Percentiles rank a stretch among this genome's conserved stretches.
Conservation (phyloP, 2,888 invertebrate species). For the Hyles lineata region DNA sequence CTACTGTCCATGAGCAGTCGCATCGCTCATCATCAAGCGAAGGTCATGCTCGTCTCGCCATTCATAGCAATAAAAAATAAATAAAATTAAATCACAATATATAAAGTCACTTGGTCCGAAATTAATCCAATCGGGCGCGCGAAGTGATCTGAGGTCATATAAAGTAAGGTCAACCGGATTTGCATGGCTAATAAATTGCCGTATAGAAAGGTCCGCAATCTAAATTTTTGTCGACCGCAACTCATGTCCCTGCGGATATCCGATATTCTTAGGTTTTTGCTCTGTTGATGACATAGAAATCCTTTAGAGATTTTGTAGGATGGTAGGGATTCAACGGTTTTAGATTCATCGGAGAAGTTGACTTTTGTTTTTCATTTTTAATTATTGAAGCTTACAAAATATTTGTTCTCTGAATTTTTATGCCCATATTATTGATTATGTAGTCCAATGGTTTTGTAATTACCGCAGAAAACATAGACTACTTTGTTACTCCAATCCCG, state of each 20-base stretch:
- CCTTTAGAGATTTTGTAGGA: neutral
- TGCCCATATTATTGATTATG: no score
- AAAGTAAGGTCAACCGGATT: conserved; percentile 41
- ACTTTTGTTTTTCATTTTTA: no score
- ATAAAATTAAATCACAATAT: neutral
- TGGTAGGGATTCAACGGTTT: neutral
- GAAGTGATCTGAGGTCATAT: conserved; percentile 34
- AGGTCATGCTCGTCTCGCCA: no score
- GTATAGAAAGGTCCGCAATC: conserved; percentile 12
- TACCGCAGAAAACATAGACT: no score
- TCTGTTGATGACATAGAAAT: neutral
- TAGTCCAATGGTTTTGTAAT: no score
- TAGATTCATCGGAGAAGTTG: no score
- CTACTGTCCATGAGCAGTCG: no score
- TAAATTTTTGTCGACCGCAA: conserved; percentile 15
- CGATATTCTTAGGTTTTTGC: conserved; percentile 11
- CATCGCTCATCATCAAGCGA: no score
- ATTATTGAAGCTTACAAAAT: no score
- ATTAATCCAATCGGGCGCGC: conserved; percentile 14
- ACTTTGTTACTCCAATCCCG: no score
- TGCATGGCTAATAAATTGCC: conserved; percentile 35
- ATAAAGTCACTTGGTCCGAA: conserved; percentile 2
- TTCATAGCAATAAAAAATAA: no score
- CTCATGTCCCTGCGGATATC: conserved; percentile 1
- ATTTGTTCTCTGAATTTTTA: no score